Evolutionary conservation across 2,888 invertebrate species (phyloP).

Genomic region (Drosophila rubida): DNA sequence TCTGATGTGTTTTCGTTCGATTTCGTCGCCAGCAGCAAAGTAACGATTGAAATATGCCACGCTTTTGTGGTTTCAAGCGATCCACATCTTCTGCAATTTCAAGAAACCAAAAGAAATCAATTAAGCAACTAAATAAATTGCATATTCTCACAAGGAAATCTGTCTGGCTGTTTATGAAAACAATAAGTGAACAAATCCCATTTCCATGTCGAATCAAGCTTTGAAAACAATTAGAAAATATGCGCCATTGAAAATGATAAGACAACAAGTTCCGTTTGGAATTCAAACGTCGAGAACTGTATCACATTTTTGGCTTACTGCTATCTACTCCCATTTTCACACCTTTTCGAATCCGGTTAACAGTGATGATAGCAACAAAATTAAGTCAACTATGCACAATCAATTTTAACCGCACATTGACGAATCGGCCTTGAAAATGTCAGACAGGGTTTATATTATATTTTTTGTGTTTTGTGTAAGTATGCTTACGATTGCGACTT

Average conservation of each 20-base stretch:
- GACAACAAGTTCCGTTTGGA: background rate
- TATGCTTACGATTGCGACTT: constrained; percentile 15
- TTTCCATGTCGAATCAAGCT: too few relatives aligned
- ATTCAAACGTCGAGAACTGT: background rate
- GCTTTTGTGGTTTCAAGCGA: constrained; percentile 85
- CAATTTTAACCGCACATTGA: constrained; percentile 24
- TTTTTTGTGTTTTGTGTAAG: constrained; percentile 1
- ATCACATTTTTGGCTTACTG: background rate
- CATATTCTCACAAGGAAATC: too few relatives aligned
- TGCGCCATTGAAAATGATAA: background rate
- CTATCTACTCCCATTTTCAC: background rate
- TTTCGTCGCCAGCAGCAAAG: constrained; percentile 93
- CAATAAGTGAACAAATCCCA: too few relatives aligned
- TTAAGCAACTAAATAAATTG: too few relatives aligned
- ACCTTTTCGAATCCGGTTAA: constrained; percentile 5
- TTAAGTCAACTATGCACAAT: constrained; percentile 6
- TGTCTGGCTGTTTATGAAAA: too few relatives aligned
- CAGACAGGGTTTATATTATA: constrained; percentile 4
- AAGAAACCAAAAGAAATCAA: constrained; percentile 12
- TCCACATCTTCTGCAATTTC: constrained; percentile 83
- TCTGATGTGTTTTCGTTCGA: constrained; percentile 86
- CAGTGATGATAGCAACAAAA: constrained; percentile 1
- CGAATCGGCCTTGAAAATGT: constrained; percentile 25
- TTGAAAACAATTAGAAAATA: background rate
- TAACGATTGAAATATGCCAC: constrained; percentile 93